Evolutionary conservation across 2,888 invertebrate species (phyloP).

Genomic region (Atethmia centrago): DNA sequence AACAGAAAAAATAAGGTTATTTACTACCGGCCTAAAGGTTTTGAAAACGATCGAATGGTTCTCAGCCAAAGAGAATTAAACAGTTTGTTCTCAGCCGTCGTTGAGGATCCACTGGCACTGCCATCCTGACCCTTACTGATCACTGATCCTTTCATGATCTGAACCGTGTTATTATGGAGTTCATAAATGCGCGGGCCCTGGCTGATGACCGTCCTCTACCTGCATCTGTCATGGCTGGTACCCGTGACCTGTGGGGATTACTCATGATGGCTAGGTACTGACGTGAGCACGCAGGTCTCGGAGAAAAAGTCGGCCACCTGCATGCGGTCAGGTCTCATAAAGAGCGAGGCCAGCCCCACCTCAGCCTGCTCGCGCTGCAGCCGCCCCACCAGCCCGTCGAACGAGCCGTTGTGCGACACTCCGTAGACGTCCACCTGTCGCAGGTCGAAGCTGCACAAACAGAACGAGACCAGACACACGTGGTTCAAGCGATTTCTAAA

Average conservation of each 20-base stretch:
- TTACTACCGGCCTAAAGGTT: too few relatives aligned
- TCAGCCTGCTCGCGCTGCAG: constrained; percentile 90
- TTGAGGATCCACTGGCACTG: background rate
- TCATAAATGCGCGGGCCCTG: background rate
- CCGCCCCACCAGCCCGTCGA: constrained; percentile 89
- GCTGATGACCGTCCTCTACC: background rate
- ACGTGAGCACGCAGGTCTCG: constrained; percentile 87
- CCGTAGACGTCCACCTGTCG: constrained; percentile 87
- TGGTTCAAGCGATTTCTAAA: background rate
- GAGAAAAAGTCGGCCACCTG: constrained; percentile 87
- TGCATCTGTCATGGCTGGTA: too few relatives aligned
- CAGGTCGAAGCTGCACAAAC: constrained; percentile 75
- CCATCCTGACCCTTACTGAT: too few relatives aligned
- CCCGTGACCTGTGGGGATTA: background rate
- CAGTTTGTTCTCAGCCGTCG: background rate
- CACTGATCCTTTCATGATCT: too few relatives aligned
- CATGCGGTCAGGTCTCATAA: constrained; percentile 91
- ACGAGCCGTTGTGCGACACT: constrained; percentile 90
- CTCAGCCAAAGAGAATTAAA: too few relatives aligned
- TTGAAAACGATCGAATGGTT: background rate
- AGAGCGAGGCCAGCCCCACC: constrained; percentile 87
- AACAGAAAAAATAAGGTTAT: background rate
- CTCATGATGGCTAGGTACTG: constrained; percentile 1
- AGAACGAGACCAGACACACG: background rate
- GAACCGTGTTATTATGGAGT: background rate